A percentile compares a stretch with the other conserved stretches of the same genome.
Conservation (phyloP, 92 coral and sea anemone species). For the Phenganax subtilis region DNA sequence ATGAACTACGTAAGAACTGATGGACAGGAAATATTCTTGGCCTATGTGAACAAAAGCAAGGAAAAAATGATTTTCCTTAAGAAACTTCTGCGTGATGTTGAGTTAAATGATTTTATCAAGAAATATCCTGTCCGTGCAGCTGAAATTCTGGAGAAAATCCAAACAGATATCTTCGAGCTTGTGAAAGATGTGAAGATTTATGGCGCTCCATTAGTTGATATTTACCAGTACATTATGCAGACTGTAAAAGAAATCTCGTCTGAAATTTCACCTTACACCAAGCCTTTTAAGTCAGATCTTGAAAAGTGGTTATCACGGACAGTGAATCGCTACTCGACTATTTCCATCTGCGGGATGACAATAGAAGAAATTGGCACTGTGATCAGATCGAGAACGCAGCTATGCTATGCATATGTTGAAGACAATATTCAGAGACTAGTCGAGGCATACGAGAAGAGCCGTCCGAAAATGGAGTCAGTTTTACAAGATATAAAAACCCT, state of each 20-base stretch:
- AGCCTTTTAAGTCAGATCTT: background rate
- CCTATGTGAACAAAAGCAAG: background rate
- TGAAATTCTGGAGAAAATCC: background rate
- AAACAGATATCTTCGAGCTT: background rate
- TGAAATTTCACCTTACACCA: slow-evolving; percentile 18
- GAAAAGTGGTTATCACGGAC: slow-evolving; percentile 22
- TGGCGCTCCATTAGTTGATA: slow-evolving; percentile 1
- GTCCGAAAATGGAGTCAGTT: slow-evolving; percentile 10
- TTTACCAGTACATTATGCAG: slow-evolving; percentile 4
- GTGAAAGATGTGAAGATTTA: slow-evolving; percentile 6
- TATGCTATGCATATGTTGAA: background rate
- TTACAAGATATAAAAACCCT: slow-evolving; percentile 19
- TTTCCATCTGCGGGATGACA: slow-evolving; percentile 54
- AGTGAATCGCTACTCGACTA: slow-evolving; percentile 12
- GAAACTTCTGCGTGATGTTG: background rate
- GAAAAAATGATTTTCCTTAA: background rate
- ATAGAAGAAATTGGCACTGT: slow-evolving; percentile 38
- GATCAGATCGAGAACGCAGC: background rate
- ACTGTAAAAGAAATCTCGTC: slow-evolving; percentile 14
- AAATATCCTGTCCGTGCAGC: slow-evolving; percentile 8
- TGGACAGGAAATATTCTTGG: slow-evolving; percentile 6
- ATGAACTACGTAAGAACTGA: slow-evolving; percentile 10
- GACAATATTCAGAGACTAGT: background rate
- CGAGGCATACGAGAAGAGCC: slow-evolving; percentile 34
- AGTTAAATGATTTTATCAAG: background rate